Conservation (phyloP, 37 sponge, comb jelly and placozoan species). For the Mnemiopsis leidyi region DNA sequence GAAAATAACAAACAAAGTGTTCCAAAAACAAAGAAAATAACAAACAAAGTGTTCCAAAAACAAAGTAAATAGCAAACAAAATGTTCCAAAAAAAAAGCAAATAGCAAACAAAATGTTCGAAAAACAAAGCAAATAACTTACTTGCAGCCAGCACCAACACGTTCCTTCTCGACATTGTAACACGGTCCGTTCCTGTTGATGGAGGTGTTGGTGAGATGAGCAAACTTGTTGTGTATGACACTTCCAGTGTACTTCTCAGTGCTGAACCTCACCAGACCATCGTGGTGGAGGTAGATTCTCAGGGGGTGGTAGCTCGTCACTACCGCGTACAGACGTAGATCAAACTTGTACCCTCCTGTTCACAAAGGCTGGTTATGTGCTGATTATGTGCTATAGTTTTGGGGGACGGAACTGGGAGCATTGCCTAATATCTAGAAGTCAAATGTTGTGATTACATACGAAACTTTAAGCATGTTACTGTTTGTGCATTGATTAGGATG, state of each 20-base stretch:
- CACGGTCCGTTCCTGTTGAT: conserved; percentile 54
- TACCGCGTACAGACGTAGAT: conserved; percentile 67
- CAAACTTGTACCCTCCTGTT: conserved; percentile 67
- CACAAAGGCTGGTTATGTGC: not conserved
- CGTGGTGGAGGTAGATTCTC: conserved; percentile 61
- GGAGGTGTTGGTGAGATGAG: conserved; percentile 69
- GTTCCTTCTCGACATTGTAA: conserved; percentile 9
- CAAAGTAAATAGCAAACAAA: too few relatives aligned
- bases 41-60: too few relatives aligned
- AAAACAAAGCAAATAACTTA: not conserved
- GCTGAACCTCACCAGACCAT: conserved; percentile 68
- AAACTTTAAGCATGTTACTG: too few relatives aligned
- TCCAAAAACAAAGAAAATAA: not conserved
- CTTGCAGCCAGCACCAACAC: conserved; percentile 66
- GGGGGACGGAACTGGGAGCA: not conserved
- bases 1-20: not conserved
- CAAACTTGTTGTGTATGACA: conserved; percentile 51
- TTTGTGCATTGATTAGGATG: too few relatives aligned
- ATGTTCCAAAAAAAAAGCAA: too few relatives aligned
- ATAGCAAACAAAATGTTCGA: not conserved
- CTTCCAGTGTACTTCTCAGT: conserved; percentile 62
- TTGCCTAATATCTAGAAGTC: not conserved
- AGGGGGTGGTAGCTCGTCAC: conserved; percentile 67
- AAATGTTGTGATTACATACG: too few relatives aligned
- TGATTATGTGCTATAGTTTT: not conserved